Base-by-base conservation (phyloP, 1,140 invertebrate genomes). In the Pygmarrhopalites habei region DNA sequence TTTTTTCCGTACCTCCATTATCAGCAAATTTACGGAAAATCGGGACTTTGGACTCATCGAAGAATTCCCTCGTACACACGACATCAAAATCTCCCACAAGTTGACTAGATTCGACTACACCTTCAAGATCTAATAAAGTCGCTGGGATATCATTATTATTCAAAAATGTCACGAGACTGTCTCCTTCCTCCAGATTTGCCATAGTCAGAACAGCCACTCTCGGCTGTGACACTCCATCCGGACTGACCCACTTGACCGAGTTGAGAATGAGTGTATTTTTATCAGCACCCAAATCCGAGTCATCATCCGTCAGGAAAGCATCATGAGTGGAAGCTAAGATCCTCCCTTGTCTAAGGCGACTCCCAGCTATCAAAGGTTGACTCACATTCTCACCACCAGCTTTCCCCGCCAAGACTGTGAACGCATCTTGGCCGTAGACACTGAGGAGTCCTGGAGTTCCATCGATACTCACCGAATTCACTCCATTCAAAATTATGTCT, bases 311-410 rank as follows among this genome's bases (percentile, higher is more conserved):
- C 7, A 43, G 7, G 46, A 58, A 51, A 1, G 17, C 0, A 28
- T 29, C 25, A 29, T 64, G 62, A 14, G 55, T n/a, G n/a, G 46
- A 58, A 15, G n/a, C 29, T 5, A 55, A 14, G 7, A 64, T 19
- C 28, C 30, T 32, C 3, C 62, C 62, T 2, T 43, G 1, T 12
- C 62, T 56, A 30, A 32, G 46, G 4, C 29, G 26, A 52, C 14
- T 39, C 17, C n/a, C 56, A n/a, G 29, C 46, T 17, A 35, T 46
- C 5, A 58, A 14, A 1, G 62, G 55, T 21, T 58, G 58, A 7
- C 17, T 47, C 19, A 46, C 3, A 19, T 17, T 26, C 0, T 19
- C 17, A 17, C 17, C 12, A 15, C 46, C 25, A 12, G 1, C 21
- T 21, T 43, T n/a, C 0, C 62, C 62, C 1, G 30, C 44, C 2